These are phyloP conservation scores for Nibea albiflora DNA, from an alignment of 2,113 vertebrate species.

Conservation along the genomic window DNA sequence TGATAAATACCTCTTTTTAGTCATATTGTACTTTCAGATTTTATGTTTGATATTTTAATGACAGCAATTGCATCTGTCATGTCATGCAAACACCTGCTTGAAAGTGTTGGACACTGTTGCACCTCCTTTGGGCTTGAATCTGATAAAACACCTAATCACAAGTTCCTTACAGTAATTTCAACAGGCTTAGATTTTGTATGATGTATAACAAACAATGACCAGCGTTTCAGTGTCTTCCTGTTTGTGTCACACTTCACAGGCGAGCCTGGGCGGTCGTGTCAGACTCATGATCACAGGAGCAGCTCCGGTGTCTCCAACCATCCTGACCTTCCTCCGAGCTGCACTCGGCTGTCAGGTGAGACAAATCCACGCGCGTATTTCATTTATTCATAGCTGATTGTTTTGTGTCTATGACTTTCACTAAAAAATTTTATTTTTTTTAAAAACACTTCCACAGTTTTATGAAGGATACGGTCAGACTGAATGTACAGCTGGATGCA, in stretches of 20 bases:
- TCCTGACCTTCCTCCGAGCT: conserved; percentile 92
- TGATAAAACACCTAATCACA: not conserved
- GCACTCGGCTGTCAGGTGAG: conserved; percentile 97
- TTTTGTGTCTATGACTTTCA: not conserved
- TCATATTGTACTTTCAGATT: not conserved
- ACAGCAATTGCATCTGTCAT: too few species aligned
- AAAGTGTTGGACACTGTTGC: too few species aligned
- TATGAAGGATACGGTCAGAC: conserved; percentile 99
- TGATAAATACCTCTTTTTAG: too few species aligned
- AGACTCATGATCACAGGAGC: conserved; percentile 95
- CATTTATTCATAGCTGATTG: not conserved
- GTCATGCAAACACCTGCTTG: too few species aligned
- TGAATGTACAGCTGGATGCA: conserved; percentile 94
- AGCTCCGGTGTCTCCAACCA: conserved; percentile 93
- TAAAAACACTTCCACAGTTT: conserved; percentile 92
- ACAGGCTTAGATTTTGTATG: not conserved
- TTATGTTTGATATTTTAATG: too few species aligned
- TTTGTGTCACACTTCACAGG: conserved; percentile 76
- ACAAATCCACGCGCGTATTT: not conserved
- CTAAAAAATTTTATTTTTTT: too few species aligned
- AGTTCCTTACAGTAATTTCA: not conserved
- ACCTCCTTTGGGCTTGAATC: too few species aligned
- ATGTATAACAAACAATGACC: not conserved
- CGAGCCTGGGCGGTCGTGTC: conserved; percentile 93
- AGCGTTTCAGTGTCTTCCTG: not conserved